Evolutionary conservation across 1,140 invertebrate genomes (phyloP), one percentile per base, ranked within the genome.

Genomic region (Holcopasites calliopsidis): DNA sequence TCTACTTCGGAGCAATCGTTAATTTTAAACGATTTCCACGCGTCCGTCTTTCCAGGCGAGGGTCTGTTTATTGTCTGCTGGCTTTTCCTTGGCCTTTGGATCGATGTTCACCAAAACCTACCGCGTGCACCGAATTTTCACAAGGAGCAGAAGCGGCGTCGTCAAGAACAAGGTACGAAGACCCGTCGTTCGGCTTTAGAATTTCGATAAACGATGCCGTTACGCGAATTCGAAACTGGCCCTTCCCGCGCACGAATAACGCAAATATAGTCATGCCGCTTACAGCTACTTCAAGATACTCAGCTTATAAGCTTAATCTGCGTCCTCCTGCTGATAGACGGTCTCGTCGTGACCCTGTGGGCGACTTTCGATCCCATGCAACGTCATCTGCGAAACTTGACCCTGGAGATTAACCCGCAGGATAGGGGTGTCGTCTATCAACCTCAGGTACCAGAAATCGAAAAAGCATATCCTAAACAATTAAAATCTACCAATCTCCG

Each of bases 41-140:
- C n/a, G n/a, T n/a, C n/a, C n/a, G n/a, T n/a, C 28, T 44, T 69
- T 75, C 21, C 91, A 98, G 97, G 94, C 95, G 44, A 93, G 96
- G 86, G 97, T 97, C 33, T 97, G 96, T 90, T 92, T 97, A 35
- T 91, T 97, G n/a, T 97, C 96, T 13, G 95, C 95, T 42, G 97
- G 96, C 33, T 97, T 97, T 89, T 97, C 96, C 0, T 88, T 97
- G 57, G 95, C 96, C 28, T 97, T 97, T 86, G 97, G 97, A 28
- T 97, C 96, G 8, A 97, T 97, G 95, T 97, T 97, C 89, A 96
- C 96, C 1, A 97, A 97, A 91, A 97, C 96, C 0, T 97, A 97
- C 88, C 91, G 96, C 65, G 96, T 97, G 42, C 96, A 97, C 90
- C 92, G 96, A 76, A 97, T 97, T 87, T 97, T 97, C 88, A 96